These are phyloP conservation scores for Orientallactaga sibirica DNA, from an alignment of 2,797 vertebrate genomes.

Conservation along the genomic window DNA sequence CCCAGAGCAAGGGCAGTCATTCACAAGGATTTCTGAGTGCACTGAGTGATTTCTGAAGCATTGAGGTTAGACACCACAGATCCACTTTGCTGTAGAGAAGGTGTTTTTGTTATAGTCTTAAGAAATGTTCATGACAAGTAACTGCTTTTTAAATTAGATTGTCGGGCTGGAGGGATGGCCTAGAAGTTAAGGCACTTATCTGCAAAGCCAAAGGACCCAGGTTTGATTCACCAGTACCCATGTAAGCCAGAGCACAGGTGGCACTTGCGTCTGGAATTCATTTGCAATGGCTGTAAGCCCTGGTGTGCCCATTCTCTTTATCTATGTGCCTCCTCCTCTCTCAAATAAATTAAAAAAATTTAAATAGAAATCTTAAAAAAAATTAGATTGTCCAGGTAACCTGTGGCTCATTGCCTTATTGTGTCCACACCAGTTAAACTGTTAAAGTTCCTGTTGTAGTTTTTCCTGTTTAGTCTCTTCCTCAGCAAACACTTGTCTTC, in stretches of 20 bases:
- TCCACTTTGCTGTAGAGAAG: conserved; percentile 10
- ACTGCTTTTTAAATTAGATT: conserved; percentile 41
- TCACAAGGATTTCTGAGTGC: neutral
- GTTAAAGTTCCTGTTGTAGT: neutral
- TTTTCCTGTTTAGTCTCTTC: conserved; percentile 57
- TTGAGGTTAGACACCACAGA: neutral
- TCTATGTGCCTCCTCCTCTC: too few species aligned
- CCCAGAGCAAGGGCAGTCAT: neutral
- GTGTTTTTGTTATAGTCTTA: neutral
- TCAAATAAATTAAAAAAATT: too few species aligned
- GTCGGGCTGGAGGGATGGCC: neutral
- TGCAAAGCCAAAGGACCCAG: too few species aligned
- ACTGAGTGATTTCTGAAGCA: neutral
- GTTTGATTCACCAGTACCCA: too few species aligned
- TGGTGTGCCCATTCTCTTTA: too few species aligned
- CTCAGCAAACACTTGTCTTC: conserved; percentile 39
- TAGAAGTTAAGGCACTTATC: too few species aligned
- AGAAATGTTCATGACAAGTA: conserved; percentile 23
- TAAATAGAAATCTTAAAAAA: too few species aligned
- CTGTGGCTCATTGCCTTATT: neutral
- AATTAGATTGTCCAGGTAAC: neutral
- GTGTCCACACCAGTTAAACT: neutral
- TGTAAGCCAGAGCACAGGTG: too few species aligned
- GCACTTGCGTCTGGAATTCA: too few species aligned
- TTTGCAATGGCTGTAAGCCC: too few species aligned